A percentile compares a stretch with the other conserved stretches of the same genome.
These are phyloP conservation scores for Morus bassanus DNA, from an alignment of 2,797 vertebrate species.

Conservation along the genomic window DNA sequence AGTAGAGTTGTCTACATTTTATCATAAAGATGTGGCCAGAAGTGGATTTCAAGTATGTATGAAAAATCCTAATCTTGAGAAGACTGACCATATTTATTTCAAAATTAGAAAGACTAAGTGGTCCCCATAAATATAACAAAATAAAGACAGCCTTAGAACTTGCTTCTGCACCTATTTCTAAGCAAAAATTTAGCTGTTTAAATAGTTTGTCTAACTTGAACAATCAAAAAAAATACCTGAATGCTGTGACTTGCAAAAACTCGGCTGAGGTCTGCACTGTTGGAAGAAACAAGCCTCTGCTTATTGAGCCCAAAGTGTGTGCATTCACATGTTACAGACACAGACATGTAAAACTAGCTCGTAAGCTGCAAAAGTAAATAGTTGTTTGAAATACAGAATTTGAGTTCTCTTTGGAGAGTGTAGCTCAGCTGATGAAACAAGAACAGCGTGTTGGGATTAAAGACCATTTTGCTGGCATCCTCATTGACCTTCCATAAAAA, in stretches of 20 bases:
- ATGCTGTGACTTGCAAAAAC: neutral
- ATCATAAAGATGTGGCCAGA: neutral
- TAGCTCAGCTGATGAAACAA: neutral
- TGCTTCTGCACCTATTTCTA: neutral
- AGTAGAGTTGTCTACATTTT: neutral
- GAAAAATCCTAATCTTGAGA: neutral
- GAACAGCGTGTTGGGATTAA: neutral
- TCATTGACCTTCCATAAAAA: neutral
- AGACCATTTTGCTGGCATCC: neutral
- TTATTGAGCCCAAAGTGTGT: neutral
- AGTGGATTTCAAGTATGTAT: neutral
- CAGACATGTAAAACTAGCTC: neutral
- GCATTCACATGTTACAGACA: neutral
- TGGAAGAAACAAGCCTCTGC: neutral
- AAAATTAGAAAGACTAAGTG: neutral
- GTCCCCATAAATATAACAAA: neutral
- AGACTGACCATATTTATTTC: neutral
- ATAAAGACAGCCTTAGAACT: neutral
- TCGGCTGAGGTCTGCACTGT: rapidly evolving
- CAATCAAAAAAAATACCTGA: neutral
- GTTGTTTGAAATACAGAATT: neutral
- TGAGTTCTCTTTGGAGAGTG: neutral
- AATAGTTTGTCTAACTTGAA: neutral
- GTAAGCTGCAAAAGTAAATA: neutral
- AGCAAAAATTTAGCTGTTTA: neutral